Percentiles rank a stretch among this genome's conserved stretches.
Conservation (phyloP, 2,113 vertebrate genomes). For the Anser cygnoides region DNA sequence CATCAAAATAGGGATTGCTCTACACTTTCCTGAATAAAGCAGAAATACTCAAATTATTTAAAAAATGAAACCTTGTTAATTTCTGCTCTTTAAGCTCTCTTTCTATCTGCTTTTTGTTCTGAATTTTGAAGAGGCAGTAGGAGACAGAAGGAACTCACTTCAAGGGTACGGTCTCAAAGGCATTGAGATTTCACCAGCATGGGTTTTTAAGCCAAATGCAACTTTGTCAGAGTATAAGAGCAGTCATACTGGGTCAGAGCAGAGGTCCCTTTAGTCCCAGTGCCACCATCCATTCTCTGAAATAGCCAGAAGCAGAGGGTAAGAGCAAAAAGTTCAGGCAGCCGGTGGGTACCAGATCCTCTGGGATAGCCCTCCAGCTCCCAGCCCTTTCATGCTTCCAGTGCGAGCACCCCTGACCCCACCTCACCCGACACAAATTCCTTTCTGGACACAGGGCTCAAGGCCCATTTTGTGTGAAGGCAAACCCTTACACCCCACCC, state of each 20-base stretch:
- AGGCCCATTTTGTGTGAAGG: background rate
- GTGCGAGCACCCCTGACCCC: background rate
- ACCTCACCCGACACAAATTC: background rate
- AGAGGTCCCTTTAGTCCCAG: background rate
- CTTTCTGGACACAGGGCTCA: rapidly evolving
- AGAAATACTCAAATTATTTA: background rate
- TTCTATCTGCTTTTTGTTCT: background rate
- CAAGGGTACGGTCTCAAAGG: background rate
- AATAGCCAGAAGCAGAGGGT: background rate
- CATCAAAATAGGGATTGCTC: background rate
- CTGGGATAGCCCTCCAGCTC: background rate
- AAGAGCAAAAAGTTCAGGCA: background rate
- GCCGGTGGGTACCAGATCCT: background rate
- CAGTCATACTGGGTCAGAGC: background rate
- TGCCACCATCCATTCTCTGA: background rate
- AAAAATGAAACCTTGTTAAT: background rate
- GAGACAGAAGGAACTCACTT: background rate
- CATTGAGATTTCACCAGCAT: background rate
- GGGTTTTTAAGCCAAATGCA: background rate
- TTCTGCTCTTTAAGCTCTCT: background rate
- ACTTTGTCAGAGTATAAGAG: background rate
- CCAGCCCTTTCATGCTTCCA: background rate
- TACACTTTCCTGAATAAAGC: background rate
- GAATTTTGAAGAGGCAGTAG: background rate
- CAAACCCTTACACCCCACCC: background rate